Evolutionary conservation across 1,140 invertebrate species (phyloP).

Genomic region (Lineus longissimus): DNA sequence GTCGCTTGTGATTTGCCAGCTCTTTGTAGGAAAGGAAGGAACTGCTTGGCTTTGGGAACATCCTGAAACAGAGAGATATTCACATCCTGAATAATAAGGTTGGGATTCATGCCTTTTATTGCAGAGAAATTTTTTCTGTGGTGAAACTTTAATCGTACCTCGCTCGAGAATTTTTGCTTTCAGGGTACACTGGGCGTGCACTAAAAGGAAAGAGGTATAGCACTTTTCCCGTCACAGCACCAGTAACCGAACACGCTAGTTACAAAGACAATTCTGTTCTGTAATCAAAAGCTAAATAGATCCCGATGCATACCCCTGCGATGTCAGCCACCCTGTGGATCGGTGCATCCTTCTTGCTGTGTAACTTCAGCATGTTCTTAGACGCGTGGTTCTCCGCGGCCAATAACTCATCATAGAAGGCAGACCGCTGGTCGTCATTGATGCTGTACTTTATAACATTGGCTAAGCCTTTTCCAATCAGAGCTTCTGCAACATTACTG

Average conservation of each 20-base stretch:
- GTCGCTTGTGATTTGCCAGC: slow-evolving; percentile 79
- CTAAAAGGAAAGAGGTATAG: too few species aligned
- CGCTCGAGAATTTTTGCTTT: too few species aligned
- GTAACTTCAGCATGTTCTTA: slow-evolving; percentile 62
- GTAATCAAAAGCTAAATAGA: too few species aligned
- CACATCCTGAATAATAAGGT: too few species aligned
- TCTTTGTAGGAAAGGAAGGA: slow-evolving; percentile 84
- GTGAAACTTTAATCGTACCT: too few species aligned
- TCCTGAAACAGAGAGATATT: slow-evolving; percentile 32
- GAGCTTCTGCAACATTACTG: slow-evolving; percentile 90
- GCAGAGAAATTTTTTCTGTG: too few species aligned
- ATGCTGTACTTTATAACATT: slow-evolving; percentile 88
- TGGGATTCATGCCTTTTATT: too few species aligned
- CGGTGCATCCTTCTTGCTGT: slow-evolving; percentile 60
- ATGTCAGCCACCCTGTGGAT: slow-evolving; percentile 83
- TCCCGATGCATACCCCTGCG: slow-evolving; percentile 60
- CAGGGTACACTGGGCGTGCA: too few species aligned
- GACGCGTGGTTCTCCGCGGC: slow-evolving; percentile 89
- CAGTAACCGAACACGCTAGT: too few species aligned
- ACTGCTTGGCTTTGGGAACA: slow-evolving; percentile 78
- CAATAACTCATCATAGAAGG: slow-evolving; percentile 88
- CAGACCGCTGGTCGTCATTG: slow-evolving; percentile 87
- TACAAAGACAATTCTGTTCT: too few species aligned
- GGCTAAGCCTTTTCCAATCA: slow-evolving; percentile 88
- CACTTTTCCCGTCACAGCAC: too few species aligned